Conservation (phyloP, 53 echinoderm and acorn worm species). For the Henricia sp. region DNA sequence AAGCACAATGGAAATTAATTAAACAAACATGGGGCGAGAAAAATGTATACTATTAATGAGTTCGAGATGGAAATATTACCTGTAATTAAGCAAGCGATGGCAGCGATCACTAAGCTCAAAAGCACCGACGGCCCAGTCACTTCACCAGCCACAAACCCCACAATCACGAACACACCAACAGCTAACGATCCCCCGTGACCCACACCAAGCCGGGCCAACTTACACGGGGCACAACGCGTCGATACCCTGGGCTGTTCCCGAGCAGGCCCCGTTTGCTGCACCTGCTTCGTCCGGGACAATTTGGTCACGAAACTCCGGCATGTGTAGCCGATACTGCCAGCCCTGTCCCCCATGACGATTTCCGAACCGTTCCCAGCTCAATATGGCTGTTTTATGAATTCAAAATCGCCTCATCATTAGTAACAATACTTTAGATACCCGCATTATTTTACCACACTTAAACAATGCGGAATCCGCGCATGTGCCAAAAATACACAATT, state of each 20-base stretch:
- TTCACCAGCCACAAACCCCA: conserved; percentile 49
- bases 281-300: conserved; percentile 47
- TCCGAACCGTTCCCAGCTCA: not conserved
- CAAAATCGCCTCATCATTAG: too few species aligned
- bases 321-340: conserved; percentile 18
- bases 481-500: too few species aligned
- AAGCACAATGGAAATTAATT: not conserved
- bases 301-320: conserved; percentile 30
- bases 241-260: not conserved
- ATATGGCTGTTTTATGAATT: too few species aligned
- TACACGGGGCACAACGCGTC: conserved; percentile 47
- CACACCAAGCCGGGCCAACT: conserved; percentile 60
- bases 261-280: not conserved
- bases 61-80: conserved; percentile 33
- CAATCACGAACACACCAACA: conserved; percentile 61
- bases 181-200: conserved; percentile 58
- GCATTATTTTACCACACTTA: too few species aligned
- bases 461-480: too few species aligned
- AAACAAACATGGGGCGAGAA: too few species aligned
- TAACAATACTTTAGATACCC: too few species aligned
- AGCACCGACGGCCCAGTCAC: conserved; percentile 53
- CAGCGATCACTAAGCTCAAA: conserved; percentile 46
- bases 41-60: not conserved
- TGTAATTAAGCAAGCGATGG: conserved; percentile 46
- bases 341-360: conserved; percentile 22